Base-by-base conservation (phyloP, 2,113 vertebrate species). In the Mesocricetus auratus region DNA sequence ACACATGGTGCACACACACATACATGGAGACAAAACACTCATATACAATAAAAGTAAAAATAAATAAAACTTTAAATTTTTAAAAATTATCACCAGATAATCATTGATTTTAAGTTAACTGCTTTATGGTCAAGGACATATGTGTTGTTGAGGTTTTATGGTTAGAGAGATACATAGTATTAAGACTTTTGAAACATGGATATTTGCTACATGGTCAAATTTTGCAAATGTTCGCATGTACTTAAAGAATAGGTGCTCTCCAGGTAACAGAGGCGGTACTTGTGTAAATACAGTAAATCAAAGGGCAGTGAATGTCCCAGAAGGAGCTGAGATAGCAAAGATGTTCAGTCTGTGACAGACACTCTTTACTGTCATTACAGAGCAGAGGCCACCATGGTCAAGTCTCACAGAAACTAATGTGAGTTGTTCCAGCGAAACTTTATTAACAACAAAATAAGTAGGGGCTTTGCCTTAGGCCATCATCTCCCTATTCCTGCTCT, bases 351-450 rank as follows among this genome's bases (percentile, higher is more conserved):
- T 74, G 71, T 86, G 78, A 77, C 8, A 50, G 68, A n/a, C 85
- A 64, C 33, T 90, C 8, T 62, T 2, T 2, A 1, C 60, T 82
- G 66, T n/a, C 42, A 4, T 33, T 58, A 4, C 33, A 86, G 5
- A 45, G 24, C 13, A 29, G 87, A 88, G 64, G 64, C 42, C 69
- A 62, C 58, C 47, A 85, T 1, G 22, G 36, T 56, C 56, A 68
- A 47, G n/a, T 83, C 45, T 66, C 73, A 94, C 74, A 81, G 39
- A 75, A 90, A 92, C 42, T 16, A 95, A 53, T 64, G 66, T n/a
- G 39, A 24, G 24, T 86, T 89, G 33, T 90, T 71, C 36, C 81
- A 86, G 93, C 60, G 90, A 95, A 96, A 78, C 78, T 94, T 95
- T 87, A 92, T 87, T 83, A 95, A 92, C 15, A 90, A 64, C n/a